Base-by-base conservation (phyloP, 2,113 vertebrate genomes). In the Crypturellus undulatus region DNA sequence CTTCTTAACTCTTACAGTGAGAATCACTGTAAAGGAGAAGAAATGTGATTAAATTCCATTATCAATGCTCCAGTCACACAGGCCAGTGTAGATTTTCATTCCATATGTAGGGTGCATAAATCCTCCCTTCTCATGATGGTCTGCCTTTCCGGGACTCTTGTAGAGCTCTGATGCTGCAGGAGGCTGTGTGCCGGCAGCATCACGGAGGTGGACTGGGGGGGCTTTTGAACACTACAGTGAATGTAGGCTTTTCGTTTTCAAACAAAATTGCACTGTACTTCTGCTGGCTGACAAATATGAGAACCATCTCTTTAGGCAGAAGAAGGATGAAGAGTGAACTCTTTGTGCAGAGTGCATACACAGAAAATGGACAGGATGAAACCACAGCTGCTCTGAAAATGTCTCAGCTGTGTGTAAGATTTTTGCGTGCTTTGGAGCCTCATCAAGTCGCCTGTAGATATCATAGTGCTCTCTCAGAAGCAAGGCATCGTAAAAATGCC, bases 301-400 rank as follows among this genome's bases (percentile, higher is more conserved):
- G 90, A 95, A 87, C 36, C 80, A 82, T 88, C 89, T 90, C 83
- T 92, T 97, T 87, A 96, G 87, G 94, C 84, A 89, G 84, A 96
- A 96, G 92, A 96, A 96, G 86, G 92, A 90, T 80, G 86, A 86
- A 88, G 79, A 79, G 78, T 93, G 93, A 92, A 90, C 73, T 89
- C 90, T 73, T 93, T 20, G 22, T 77, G 88, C 84, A 87, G 85
- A 76, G 77, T 67, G 93, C 1, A 43, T 26, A 90, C 69, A 84
- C 9, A 72, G 70, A 84, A 95, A 93, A 92, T 67, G 92, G 73
- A 90, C 67, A 87, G 95, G 77, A 93, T 38, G 67, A 93, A 95
- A 95, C 45, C 73, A 63, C 14, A 92, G 80, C 70, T 89, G 65
- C 45, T 87, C 80, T 65, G 70, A 79, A 89, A 92, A 93, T 19